Evolutionary conservation across 2,113 vertebrate genomes (phyloP).

Genomic region (Echinops telfairi): DNA sequence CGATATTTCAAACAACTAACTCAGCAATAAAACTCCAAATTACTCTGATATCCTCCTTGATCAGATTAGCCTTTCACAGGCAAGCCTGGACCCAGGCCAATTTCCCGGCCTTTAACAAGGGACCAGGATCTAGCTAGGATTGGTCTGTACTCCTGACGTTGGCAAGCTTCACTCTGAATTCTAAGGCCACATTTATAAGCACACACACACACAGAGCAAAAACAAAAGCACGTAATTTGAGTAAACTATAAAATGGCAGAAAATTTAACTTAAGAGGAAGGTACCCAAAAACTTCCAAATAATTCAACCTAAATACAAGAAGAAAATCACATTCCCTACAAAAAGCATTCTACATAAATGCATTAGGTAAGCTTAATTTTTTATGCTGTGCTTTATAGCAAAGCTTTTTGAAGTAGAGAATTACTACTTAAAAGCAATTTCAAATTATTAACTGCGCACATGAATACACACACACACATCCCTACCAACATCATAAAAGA

Average conservation of each 20-base stretch:
- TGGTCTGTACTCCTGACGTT: not conserved
- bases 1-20: not conserved
- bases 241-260: not conserved
- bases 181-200: not conserved
- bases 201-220: not conserved
- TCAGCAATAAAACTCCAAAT: not conserved
- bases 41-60: conserved; percentile 9
- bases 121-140: not conserved
- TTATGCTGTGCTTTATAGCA: not conserved
- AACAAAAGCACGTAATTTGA: not conserved
- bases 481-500: not conserved
- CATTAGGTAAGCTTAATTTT: not conserved
- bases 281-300: conserved; percentile 1
- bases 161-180: not conserved
- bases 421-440: conserved; percentile 55
- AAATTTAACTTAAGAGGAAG: conserved; percentile 35
- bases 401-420: conserved; percentile 58
- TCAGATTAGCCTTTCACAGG: not conserved
- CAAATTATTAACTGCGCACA: conserved; percentile 13
- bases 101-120: not conserved
- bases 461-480: not conserved
- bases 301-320: not conserved
- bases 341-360: conserved; percentile 56
- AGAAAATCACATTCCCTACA: conserved; percentile 24
- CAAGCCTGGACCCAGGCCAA: not conserved